Percentiles rank a stretch among this genome's conserved stretches.
Evolutionary conservation across 2,888 invertebrate species (phyloP).

Genomic region (Tineola bisselliella): DNA sequence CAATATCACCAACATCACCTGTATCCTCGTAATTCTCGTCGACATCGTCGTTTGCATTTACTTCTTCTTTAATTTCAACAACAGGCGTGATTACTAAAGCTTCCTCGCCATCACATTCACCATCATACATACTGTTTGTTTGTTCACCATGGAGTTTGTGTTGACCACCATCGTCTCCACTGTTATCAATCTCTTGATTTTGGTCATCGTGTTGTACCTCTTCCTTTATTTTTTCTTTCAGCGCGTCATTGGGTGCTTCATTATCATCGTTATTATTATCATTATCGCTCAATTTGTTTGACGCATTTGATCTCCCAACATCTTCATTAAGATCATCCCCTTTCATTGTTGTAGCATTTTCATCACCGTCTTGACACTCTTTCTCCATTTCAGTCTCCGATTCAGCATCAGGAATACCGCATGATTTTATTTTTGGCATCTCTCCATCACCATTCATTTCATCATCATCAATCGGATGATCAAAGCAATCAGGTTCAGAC

Average conservation of each 20-base stretch:
- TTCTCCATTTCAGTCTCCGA: conserved; percentile 59
- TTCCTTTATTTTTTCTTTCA: conserved; percentile 19
- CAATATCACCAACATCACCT: not conserved
- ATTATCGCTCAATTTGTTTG: conserved; percentile 29
- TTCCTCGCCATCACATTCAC: conserved; percentile 49
- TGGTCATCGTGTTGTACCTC: conserved; percentile 23
- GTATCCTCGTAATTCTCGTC: conserved; percentile 4
- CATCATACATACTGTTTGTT: conserved; percentile 36
- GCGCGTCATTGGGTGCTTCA: conserved; percentile 25
- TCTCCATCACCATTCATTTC: conserved; percentile 32
- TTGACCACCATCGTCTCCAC: conserved; percentile 26
- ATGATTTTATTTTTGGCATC: conserved; percentile 40
- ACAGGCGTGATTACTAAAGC: conserved; percentile 43
- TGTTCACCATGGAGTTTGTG: conserved; percentile 19
- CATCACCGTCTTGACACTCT: conserved; percentile 9
- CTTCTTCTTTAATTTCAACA: conserved; percentile 56
- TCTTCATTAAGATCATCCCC: conserved; percentile 13
- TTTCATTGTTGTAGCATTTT: not conserved
- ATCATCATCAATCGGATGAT: conserved; percentile 31
- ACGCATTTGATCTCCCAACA: conserved; percentile 21
- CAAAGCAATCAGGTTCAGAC: conserved; percentile 52
- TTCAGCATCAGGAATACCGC: conserved; percentile 61
- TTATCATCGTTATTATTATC: conserved; percentile 28
- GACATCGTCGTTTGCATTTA: conserved; percentile 20
- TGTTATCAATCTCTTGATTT: conserved; percentile 19